Evolutionary conservation across 2,113 vertebrate genomes (phyloP).

Genomic region (Myocastor coypus): DNA sequence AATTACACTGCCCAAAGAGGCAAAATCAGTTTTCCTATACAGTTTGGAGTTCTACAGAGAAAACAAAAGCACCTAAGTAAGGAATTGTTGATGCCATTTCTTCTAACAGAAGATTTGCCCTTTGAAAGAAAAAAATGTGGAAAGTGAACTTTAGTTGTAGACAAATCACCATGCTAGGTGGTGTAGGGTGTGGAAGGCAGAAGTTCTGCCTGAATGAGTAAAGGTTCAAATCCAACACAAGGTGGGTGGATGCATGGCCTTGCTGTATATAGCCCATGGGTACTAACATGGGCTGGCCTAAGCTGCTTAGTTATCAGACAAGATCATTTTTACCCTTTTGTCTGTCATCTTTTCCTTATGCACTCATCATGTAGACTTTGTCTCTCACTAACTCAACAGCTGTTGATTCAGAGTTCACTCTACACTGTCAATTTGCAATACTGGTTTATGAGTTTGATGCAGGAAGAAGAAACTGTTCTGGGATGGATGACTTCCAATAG

Average conservation of each 20-base stretch:
- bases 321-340: background rate
- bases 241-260: background rate
- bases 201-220: background rate
- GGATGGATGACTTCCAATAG: too few relatives aligned
- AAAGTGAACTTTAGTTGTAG: constrained; percentile 45
- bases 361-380: background rate
- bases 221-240: background rate
- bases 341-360: background rate
- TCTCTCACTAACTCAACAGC: background rate
- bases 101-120: constrained; percentile 22
- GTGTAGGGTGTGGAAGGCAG: background rate
- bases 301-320: background rate
- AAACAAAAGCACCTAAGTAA: constrained; percentile 25
- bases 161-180: background rate
- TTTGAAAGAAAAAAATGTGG: constrained; percentile 15
- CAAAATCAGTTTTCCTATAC: constrained; percentile 12
- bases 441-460: background rate
- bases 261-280: background rate
- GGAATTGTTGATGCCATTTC: constrained; percentile 43
- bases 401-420: background rate
- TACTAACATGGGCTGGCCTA: background rate
- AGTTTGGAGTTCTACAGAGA: background rate
- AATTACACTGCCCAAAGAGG: constrained; percentile 11
- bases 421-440: background rate
- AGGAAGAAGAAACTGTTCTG: too few relatives aligned